phyloP scores from a whole-genome alignment of 2,113 vertebrate genomes.

The Calidris pygmaea region DNA sequence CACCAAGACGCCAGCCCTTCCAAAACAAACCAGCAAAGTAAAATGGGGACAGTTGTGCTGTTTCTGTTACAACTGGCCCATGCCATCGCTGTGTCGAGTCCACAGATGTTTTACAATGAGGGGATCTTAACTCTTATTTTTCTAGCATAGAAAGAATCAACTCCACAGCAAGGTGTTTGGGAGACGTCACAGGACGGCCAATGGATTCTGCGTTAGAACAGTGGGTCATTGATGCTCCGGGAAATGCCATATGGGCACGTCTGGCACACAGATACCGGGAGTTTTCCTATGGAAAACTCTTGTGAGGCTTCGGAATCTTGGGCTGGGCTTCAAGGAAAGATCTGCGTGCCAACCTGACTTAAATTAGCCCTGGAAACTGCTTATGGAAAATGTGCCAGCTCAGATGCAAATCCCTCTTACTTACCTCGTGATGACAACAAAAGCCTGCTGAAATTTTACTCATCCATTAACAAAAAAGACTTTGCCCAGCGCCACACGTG shows the following conservation, averaged over 20 bases:
- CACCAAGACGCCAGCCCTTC: neutral
- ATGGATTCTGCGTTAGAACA: neutral
- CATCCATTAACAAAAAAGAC: conserved; percentile 30
- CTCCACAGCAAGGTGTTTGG: neutral
- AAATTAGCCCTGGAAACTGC: conserved; percentile 37
- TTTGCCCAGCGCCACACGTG: neutral
- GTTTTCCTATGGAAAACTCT: conserved; percentile 62
- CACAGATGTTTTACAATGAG: neutral
- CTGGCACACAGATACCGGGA: neutral
- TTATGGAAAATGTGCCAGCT: conserved; percentile 52
- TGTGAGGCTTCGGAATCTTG: conserved; percentile 23
- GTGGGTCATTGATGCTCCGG: neutral
- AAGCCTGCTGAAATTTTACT: conserved; percentile 47
- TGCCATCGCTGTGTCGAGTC: neutral
- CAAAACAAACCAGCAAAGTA: neutral
- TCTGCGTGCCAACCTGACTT: conserved; percentile 13
- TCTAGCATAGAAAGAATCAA: neutral
- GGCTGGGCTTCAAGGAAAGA: conserved; percentile 37
- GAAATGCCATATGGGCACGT: neutral
- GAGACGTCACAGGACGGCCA: neutral
- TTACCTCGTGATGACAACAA: conserved; percentile 44
- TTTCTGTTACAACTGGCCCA: neutral
- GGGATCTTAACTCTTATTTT: neutral
- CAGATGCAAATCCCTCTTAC: conserved; percentile 36
- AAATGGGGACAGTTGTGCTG: neutral